phyloP scores from a whole-genome alignment of 2,797 vertebrate species.

The Gastrophryne carolinensis region DNA sequence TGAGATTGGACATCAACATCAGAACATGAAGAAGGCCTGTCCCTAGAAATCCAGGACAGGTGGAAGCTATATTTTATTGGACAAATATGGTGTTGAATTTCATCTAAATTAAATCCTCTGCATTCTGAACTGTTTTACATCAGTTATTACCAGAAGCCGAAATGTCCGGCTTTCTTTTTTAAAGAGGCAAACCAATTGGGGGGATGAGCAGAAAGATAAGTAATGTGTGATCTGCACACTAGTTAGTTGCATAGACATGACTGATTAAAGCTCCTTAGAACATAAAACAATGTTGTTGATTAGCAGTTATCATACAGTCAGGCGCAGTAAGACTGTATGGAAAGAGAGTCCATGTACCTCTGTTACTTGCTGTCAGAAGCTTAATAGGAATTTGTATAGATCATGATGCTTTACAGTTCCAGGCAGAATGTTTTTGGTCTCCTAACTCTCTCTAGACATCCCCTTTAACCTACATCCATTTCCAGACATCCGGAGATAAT shows the following conservation, averaged over 20 bases:
- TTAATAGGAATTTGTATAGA: too few relatives aligned
- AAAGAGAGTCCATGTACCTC: too few relatives aligned
- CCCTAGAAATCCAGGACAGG: constrained; percentile 37
- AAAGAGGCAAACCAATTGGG: neutral
- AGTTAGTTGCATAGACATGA: neutral
- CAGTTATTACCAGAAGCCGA: constrained; percentile 9
- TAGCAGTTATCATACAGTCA: too few relatives aligned
- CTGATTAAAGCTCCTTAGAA: neutral
- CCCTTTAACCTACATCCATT: too few relatives aligned
- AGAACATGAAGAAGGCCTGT: neutral
- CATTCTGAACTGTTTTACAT: constrained; percentile 14
- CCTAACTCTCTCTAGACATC: too few relatives aligned
- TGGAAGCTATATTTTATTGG: constrained; percentile 26
- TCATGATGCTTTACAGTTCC: too few relatives aligned
- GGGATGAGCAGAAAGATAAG: neutral
- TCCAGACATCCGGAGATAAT: too few relatives aligned
- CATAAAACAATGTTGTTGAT: too few relatives aligned
- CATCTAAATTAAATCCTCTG: constrained; percentile 28
- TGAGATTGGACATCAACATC: too few relatives aligned
- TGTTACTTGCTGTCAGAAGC: too few relatives aligned
- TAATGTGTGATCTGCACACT: neutral
- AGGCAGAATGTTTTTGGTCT: too few relatives aligned
- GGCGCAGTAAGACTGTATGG: too few relatives aligned
- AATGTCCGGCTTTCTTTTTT: neutral
- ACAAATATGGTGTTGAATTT: constrained; percentile 30